Conservation (phyloP, 2,888 invertebrate genomes). For the Tenthredo livida region DNA sequence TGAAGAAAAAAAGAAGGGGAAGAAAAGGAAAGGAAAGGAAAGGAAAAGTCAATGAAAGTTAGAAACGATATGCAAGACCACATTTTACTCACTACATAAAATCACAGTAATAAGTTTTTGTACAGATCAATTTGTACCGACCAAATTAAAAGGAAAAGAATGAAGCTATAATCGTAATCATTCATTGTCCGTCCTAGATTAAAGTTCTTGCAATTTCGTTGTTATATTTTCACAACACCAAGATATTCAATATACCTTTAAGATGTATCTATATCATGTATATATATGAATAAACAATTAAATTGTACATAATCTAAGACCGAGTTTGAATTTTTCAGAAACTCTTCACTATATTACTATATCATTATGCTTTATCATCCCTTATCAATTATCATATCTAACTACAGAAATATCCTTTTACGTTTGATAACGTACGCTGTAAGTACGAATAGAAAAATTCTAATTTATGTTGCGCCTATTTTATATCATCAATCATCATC, state of each 20-base stretch:
- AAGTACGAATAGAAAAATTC: not conserved
- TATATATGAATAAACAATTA: slow-evolving; percentile 57
- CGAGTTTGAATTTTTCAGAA: not conserved
- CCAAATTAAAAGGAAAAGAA: slow-evolving; percentile 6
- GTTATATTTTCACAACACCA: slow-evolving; percentile 47
- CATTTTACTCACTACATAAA: slow-evolving; percentile 3
- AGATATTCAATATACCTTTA: slow-evolving; percentile 42
- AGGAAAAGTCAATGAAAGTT: not conserved
- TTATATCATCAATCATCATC: not conserved
- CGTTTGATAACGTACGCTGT: not conserved
- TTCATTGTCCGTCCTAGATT: slow-evolving; percentile 43
- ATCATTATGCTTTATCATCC: not conserved
- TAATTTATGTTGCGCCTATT: not conserved
- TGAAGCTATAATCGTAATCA: not conserved
- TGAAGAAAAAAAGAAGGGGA: not conserved
- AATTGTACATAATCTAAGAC: slow-evolving; percentile 57
- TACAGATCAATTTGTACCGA: slow-evolving; percentile 31
- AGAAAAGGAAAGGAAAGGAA: not conserved
- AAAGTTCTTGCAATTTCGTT: slow-evolving; percentile 42
- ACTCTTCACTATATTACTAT: not conserved
- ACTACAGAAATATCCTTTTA: not conserved
- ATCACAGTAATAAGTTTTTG: slow-evolving; percentile 33
- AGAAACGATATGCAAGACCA: slow-evolving; percentile 8
- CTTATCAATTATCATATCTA: no score
- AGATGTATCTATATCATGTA: slow-evolving; percentile 58